Base-by-base conservation (phyloP, 1,140 invertebrate species). In the Achroia grisella region DNA sequence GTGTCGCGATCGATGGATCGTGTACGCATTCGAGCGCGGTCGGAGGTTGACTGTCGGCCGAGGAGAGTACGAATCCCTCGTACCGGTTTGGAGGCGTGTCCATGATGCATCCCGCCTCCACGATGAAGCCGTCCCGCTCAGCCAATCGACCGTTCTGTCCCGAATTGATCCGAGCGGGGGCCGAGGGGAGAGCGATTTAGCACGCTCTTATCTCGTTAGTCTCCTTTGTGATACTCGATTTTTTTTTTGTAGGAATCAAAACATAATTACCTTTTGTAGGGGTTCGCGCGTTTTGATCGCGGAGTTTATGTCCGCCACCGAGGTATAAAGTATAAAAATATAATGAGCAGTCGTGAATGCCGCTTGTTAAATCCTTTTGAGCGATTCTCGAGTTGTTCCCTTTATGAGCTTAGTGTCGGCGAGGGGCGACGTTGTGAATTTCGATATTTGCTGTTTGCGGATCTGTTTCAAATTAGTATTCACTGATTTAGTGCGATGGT, bases 211-310 rank as follows among this genome's bases (percentile, higher is more conserved):
- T 85, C 81, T 85, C 81, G 81, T 82, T 82, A 85, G 78, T 71
- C 71, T 79, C 78, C 78, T 85, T 85, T 82, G 78, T 85, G 78
- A 85, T 79, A 77, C 78, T 82, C 71, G 69, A 81, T 82, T 85
- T 82, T 67, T 77, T 48, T 37, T 85, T 78, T 82, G 73, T 82
- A 76, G 64, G 72, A 82, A 85, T 85, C 81, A 85, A 85, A 85
- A 82, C 81, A 85, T 85, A 85, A 85, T 85, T 85, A 82, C 78
- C 78, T 81, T 85, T 85, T 85, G 81, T 85, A 82, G 76, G 74
- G 76, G 71, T 75, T 76, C 71, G 72, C 71, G 78, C 75, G 76
- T 81, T 81, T 74, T 79, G 77, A 79, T 85, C 77, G 81, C 68
- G 71, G 76, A 79, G 74, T 82, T 80, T 82, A 77, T 69, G 74